Evolutionary conservation across 2,888 invertebrate genomes (phyloP), one percentile per base, ranked within the genome.

Genomic region (Machimus rusticus): DNA sequence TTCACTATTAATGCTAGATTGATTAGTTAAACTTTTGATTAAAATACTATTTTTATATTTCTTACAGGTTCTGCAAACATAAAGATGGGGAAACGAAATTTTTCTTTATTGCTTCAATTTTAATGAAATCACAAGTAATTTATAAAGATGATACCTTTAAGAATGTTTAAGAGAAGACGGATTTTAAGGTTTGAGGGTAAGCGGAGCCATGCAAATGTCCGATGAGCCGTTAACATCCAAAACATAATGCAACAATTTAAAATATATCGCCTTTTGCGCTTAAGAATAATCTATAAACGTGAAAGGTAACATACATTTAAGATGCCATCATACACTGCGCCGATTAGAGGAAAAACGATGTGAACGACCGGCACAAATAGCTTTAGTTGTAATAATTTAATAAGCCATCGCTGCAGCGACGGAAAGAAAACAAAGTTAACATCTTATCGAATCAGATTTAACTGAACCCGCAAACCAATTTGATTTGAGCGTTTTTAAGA

Each of bases 251-350:
- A 78, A 78, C 23, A 19, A 43, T 43, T 19, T 19, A 78, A 78
- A 78, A 28, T 37, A 39, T n/a, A 76, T 34, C 76, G 37, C 76
- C 37, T 76, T 76, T 37, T 39, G 34, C 34, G 39, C 39, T 37
- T 76, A 76, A 23, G 28, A 34, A 76, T 37, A 28, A 34, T 76
- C 34, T 76, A 28, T 37, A 37, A 34, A 19, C 76, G 39, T 76
- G 76, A 39, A 82, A 82, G 82, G 82, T 82, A 82, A 82, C 82
- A 82, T 57, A 57, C 19, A 37, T 82, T 82, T 34, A 82, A 28
- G 37, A 81, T 81, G 46, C 16, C 28, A 28, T 81, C 55, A 43
- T 51, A 34, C 28, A 81, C 43, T 31, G n/a, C n/a, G 28, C 34
- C 37, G 34, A 31, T 51, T 8, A 55, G 28, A 81, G 34, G 43